Percentiles rank a stretch among this genome's conserved stretches.
These are phyloP conservation scores for Athene noctua DNA, from an alignment of 2,113 vertebrate species.

Conservation along the genomic window DNA sequence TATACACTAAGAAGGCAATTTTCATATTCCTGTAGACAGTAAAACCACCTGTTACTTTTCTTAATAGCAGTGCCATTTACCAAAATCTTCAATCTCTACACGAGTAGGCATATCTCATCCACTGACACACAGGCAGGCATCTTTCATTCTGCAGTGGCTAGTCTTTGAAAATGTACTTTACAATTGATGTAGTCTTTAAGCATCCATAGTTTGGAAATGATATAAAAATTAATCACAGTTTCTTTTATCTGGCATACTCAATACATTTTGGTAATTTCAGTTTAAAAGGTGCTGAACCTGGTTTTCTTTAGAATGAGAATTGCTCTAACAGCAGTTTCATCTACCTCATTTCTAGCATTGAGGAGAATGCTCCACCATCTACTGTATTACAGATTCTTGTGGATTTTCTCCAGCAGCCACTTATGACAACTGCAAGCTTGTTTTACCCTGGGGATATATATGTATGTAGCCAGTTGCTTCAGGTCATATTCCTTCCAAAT, in stretches of 20 bases:
- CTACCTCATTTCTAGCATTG: background rate
- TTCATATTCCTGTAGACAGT: background rate
- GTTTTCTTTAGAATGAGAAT: background rate
- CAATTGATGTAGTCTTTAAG: background rate
- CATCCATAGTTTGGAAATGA: background rate
- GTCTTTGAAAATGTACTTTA: background rate
- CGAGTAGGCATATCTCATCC: background rate
- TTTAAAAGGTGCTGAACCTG: background rate
- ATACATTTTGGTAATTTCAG: background rate
- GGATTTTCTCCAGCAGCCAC: slow-evolving; percentile 7
- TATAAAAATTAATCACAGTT: background rate
- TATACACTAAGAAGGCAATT: background rate
- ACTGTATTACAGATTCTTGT: background rate
- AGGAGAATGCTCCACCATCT: background rate
- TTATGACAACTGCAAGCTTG: background rate
- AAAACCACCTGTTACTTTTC: background rate
- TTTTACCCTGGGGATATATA: slow-evolving; percentile 16
- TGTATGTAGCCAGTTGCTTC: slow-evolving; percentile 7
- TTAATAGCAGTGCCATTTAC: background rate
- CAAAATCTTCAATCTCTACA: background rate
- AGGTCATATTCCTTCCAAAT: slow-evolving; percentile 21
- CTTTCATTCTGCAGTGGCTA: background rate
- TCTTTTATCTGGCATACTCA: background rate
- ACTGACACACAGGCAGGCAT: background rate
- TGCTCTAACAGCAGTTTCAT: background rate